Evolutionary conservation across 2,888 invertebrate genomes (phyloP), one percentile per base, ranked within the genome.

Genomic region (Xestia sexstrigata): DNA sequence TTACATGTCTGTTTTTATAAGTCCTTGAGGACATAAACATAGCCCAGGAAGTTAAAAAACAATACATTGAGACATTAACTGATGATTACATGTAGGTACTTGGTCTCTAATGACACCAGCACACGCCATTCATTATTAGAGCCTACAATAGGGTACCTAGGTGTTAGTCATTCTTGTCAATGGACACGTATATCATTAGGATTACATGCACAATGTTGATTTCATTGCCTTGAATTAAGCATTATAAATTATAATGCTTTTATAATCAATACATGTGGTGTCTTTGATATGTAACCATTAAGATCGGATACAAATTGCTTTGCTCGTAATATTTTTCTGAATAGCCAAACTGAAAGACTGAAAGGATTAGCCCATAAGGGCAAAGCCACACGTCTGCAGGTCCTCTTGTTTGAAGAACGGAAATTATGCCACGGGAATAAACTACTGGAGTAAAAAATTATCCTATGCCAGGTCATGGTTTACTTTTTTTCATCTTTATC

Each of bases 121-220:
- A 58, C 58, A 60, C 35, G 26, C 26, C 35, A 73, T 62, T 47
- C 45, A 45, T 68, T 74, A 42, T 0, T 11, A 35, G 23, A 79
- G 26, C 42, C 52, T 62, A 47, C 55, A 35, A 66, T 67, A n/a
- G n/a, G n/a, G n/a, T n/a, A n/a, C 63, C 49, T 42, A 65, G 39
- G 17, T 69, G 45, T 71, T 45, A 65, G 23, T 83, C 17, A 72
- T 66, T 70, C 39, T 42, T 45, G 69, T 23, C 52, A 65, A 66
- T 70, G 70, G 35, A 35, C 66, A 84, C 3, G 70, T 35, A 35
- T 35, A 35, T 73, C 60, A 70, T 52, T 63, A 45, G 3, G 20
- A 67, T 73, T 55, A 55, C 11, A 69, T 35, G 35, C 35, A 83
- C 58, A 69, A 60, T 45, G 35, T 15, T 0, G 1, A 17, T 35